These are phyloP conservation scores for Ferdinandea cuprea DNA, from an alignment of 2,888 invertebrate species.

Conservation along the genomic window DNA sequence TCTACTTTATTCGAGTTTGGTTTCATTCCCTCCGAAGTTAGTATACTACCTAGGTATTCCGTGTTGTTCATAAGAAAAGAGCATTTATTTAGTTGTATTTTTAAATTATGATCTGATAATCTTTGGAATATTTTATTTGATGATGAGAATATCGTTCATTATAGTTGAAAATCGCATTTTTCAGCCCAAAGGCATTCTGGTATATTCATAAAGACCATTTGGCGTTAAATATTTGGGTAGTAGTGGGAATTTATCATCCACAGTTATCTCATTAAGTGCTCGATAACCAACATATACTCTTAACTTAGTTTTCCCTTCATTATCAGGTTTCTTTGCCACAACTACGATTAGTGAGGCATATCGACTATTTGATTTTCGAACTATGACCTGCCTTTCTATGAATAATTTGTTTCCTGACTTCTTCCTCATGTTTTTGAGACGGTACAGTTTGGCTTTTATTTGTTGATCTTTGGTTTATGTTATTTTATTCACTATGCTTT, in stretches of 20 bases:
- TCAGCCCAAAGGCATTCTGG: slow-evolving; percentile 6
- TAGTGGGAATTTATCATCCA: neutral
- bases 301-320: neutral
- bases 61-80: no score
- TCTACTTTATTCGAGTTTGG: no score
- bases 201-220: slow-evolving; percentile 8
- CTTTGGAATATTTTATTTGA: no score
- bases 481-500: slow-evolving; percentile 22
- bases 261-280: neutral
- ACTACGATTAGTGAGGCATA: neutral
- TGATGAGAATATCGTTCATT: neutral
- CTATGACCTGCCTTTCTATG: neutral
- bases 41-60: no score
- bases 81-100: no score
- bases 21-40: no score
- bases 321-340: neutral
- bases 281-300: no score
- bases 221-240: neutral
- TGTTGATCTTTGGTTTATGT: slow-evolving; percentile 19
- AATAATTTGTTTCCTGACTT: neutral
- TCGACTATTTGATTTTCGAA: neutral
- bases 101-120: no score
- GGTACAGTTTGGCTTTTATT: neutral
- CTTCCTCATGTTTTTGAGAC: no score
- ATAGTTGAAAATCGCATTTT: slow-evolving; percentile 44